Evolutionary conservation across 1,140 invertebrate genomes (phyloP).

Genomic region (Episyrphus balteatus): DNA sequence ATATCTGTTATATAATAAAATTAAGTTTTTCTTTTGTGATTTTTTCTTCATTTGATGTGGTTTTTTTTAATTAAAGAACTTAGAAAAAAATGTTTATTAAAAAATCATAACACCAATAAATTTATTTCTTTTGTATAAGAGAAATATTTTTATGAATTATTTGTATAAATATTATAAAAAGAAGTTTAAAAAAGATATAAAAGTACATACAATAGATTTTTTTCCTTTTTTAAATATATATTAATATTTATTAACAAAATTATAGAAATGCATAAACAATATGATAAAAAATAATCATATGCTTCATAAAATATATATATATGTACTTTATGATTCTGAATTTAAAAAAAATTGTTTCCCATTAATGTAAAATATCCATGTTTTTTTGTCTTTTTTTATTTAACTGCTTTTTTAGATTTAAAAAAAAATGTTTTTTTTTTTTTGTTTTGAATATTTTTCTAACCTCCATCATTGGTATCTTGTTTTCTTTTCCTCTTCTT

Average conservation of each 20-base stretch:
- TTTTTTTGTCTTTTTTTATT: slow-evolving; percentile 1
- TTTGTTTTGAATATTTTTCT: slow-evolving; percentile 17
- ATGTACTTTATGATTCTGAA: slow-evolving; percentile 7
- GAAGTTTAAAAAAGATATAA: too few species aligned
- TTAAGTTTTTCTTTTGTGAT: neutral
- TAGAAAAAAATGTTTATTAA: too few species aligned
- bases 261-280: too few species aligned
- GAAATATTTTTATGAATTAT: too few species aligned
- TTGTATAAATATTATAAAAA: too few species aligned
- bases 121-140: too few species aligned
- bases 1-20: neutral
- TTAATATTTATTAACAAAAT: too few species aligned
- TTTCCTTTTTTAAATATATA: neutral
- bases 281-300: too few species aligned
- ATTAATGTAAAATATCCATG: slow-evolving; percentile 2
- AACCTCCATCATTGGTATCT: slow-evolving; percentile 92
- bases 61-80: too few species aligned
- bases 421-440: too few species aligned
- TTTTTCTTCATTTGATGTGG: neutral
- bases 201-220: neutral
- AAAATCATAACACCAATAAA: too few species aligned
- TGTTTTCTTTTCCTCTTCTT: slow-evolving; percentile 99
- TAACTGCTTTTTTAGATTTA: neutral
- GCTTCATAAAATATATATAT: too few species aligned
- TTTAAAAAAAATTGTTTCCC: neutral